Percentiles rank a stretch among this genome's conserved stretches.
Evolutionary conservation across 2,888 invertebrate genomes (phyloP).

Genomic region (Pristionchus fissidentatus): DNA sequence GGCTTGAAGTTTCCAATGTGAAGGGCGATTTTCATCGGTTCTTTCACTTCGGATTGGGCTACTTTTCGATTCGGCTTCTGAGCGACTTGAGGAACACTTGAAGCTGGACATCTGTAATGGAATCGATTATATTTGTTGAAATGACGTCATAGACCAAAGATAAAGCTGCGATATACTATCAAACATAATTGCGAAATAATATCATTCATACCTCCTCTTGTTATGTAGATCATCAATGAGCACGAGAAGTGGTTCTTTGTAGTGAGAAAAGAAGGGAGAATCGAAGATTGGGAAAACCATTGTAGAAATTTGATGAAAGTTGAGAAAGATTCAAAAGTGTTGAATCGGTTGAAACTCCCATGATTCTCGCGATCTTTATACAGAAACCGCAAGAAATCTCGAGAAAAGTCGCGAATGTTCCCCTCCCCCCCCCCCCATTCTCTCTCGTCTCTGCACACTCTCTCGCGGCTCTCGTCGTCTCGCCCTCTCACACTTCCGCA

Average conservation of each 20-base stretch:
- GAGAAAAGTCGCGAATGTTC: conserved; percentile 41
- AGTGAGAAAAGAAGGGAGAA: neutral
- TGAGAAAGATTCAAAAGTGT: neutral
- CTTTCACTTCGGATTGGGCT: neutral
- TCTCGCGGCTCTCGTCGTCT: conserved; percentile 31
- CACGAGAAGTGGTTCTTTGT: conserved; percentile 24
- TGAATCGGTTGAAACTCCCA: neutral
- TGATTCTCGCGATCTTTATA: neutral
- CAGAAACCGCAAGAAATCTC: conserved; percentile 25
- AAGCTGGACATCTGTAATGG: neutral
- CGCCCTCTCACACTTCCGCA: conserved; percentile 8
- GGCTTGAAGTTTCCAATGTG: conserved; percentile 47
- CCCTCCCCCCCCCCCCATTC: conserved; percentile 2
- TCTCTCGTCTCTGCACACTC: neutral
- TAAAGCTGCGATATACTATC: too few species aligned
- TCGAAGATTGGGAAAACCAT: conserved; percentile 42
- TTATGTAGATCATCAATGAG: conserved; percentile 3
- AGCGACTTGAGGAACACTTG: neutral
- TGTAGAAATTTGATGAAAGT: neutral
- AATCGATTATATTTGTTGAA: neutral
- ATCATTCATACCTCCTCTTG: conserved; percentile 1
- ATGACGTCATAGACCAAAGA: neutral
- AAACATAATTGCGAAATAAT: neutral
- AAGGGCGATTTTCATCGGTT: conserved; percentile 14
- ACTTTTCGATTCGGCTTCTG: neutral